A percentile compares a stretch with the other conserved stretches of the same genome.
These are phyloP conservation scores for Miichthys miiuy DNA, from an alignment of 2,797 vertebrate genomes.

Conservation along the genomic window DNA sequence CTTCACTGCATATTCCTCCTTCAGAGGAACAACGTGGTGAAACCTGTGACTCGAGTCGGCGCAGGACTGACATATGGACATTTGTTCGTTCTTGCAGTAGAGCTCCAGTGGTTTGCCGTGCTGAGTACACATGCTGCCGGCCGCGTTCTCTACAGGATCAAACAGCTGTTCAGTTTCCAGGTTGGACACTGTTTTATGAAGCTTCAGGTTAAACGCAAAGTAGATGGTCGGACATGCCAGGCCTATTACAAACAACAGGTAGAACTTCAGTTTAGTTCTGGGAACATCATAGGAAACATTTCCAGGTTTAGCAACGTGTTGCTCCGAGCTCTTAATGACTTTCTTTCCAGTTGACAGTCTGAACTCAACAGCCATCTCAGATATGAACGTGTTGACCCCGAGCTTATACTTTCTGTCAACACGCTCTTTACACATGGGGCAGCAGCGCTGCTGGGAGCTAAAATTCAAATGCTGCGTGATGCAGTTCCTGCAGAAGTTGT, in stretches of 20 bases:
- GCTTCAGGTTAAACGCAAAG: background rate
- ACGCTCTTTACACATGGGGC: slow-evolving; percentile 30
- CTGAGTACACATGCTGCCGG: background rate
- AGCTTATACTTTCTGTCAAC: slow-evolving; percentile 20
- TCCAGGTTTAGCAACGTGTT: accelerated
- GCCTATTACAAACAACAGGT: background rate
- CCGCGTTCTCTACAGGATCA: background rate
- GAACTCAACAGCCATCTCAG: slow-evolving; percentile 25
- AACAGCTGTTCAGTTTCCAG: background rate
- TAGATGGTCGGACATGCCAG: background rate
- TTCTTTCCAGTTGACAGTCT: slow-evolving; percentile 5
- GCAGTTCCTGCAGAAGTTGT: slow-evolving; percentile 41
- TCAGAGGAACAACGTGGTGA: slow-evolving; percentile 8
- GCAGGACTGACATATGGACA: background rate
- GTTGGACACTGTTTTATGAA: background rate
- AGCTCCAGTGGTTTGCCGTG: slow-evolving; percentile 6
- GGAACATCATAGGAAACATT: background rate
- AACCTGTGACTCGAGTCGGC: background rate
- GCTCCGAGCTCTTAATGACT: background rate
- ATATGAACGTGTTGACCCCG: slow-evolving; percentile 19
- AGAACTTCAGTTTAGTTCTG: background rate
- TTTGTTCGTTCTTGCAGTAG: slow-evolving; percentile 18
- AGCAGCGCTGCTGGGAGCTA: slow-evolving; percentile 11
- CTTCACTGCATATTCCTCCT: background rate
- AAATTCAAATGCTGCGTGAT: slow-evolving; percentile 14